Evolutionary conservation across 1,140 invertebrate species (phyloP).

Genomic region (Sesamia nonagrioides): DNA sequence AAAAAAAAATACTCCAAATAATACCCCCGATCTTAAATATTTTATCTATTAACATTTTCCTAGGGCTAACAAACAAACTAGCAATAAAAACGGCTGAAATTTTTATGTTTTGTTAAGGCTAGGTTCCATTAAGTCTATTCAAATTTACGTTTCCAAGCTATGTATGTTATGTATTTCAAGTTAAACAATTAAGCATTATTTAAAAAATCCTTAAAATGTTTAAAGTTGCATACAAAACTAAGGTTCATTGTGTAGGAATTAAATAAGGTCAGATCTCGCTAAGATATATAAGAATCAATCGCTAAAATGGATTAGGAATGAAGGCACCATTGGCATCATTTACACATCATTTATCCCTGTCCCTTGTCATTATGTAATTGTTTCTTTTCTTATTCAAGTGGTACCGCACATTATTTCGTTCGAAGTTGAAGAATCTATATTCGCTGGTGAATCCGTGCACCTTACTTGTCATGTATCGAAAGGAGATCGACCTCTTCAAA

Average conservation of each 20-base stretch:
- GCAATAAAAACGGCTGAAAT: no score
- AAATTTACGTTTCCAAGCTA: no score
- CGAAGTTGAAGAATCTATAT: conserved; percentile 90
- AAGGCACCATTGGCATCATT: neutral
- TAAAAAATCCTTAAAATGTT: no score
- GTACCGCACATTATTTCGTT: conserved; percentile 91
- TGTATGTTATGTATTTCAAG: conserved; percentile 2
- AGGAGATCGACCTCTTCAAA: conserved; percentile 91
- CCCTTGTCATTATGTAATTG: conserved; percentile 48
- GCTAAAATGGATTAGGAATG: neutral
- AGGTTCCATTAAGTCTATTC: conserved; percentile 88
- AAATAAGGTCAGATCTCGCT: no score
- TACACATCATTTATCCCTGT: neutral
- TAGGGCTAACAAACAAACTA: neutral
- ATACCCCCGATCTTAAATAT: conserved; percentile 89
- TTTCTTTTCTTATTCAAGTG: conserved; percentile 75
- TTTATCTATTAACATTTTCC: neutral
- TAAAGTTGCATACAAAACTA: no score
- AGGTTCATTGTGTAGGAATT: no score
- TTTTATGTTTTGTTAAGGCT: neutral
- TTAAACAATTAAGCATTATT: no score
- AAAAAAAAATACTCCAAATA: conserved; percentile 90
- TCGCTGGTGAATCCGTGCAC: conserved; percentile 91
- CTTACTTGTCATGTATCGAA: conserved; percentile 91
- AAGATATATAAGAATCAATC: no score